Percentiles rank a stretch among this genome's conserved stretches.
These are phyloP conservation scores for Tholera decimalis DNA, from an alignment of 2,888 invertebrate genomes.

Conservation along the genomic window DNA sequence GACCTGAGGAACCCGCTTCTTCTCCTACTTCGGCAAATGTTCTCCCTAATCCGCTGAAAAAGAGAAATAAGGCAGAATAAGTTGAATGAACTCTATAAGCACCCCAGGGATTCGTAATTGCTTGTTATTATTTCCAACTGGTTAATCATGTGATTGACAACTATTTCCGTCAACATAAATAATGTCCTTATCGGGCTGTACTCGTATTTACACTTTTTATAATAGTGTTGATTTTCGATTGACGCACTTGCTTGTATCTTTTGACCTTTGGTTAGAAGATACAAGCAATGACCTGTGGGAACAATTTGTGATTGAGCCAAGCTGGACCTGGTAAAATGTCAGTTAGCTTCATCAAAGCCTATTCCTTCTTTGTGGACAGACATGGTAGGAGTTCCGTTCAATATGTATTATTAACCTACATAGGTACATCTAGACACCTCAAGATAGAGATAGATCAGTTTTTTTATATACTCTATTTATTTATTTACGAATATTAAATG, in stretches of 20 bases:
- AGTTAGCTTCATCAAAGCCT: too few species aligned
- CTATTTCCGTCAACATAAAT: slow-evolving; percentile 32
- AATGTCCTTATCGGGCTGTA: slow-evolving; percentile 2
- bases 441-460: too few species aligned
- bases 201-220: slow-evolving; percentile 25
- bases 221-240: slow-evolving; percentile 15
- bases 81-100: neutral
- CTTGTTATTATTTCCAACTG: neutral
- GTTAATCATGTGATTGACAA: slow-evolving; percentile 12
- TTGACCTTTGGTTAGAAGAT: slow-evolving; percentile 35
- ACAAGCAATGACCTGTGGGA: slow-evolving; percentile 1
- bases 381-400: too few species aligned
- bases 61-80: slow-evolving; percentile 8
- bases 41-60: slow-evolving; percentile 84
- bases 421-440: too few species aligned
- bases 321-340: too few species aligned
- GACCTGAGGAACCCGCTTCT: slow-evolving; percentile 88
- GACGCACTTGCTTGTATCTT: slow-evolving; percentile 24
- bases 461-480: too few species aligned
- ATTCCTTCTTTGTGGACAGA: too few species aligned
- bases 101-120: neutral
- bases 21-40: slow-evolving; percentile 86
- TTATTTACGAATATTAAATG: too few species aligned
- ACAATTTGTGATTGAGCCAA: too few species aligned
- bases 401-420: too few species aligned